Percentiles rank a stretch among this genome's conserved stretches.
These are phyloP conservation scores for Phengaris arion DNA, from an alignment of 2,888 invertebrate genomes.

Conservation along the genomic window DNA sequence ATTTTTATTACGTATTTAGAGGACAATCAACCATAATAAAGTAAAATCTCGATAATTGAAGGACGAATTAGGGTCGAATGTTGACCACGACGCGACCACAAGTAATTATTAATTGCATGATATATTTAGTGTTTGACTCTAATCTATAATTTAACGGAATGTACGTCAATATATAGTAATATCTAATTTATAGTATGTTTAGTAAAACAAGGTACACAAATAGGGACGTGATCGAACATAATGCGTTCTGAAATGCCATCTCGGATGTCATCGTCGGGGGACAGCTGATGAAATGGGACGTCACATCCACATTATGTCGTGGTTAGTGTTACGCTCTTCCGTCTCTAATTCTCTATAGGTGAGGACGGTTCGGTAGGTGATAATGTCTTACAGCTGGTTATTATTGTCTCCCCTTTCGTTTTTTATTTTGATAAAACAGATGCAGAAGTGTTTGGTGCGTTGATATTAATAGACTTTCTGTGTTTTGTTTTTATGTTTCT, in stretches of 20 bases:
- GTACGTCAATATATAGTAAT: neutral
- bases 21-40: too few relatives aligned
- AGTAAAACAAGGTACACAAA: conserved; percentile 26
- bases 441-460: neutral
- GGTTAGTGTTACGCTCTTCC: conserved; percentile 52
- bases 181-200: conserved; percentile 8
- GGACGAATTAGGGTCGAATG: too few relatives aligned
- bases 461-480: neutral
- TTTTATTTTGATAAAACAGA: conserved; percentile 14
- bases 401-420: conserved; percentile 23
- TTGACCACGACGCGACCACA: too few relatives aligned
- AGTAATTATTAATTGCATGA: too few relatives aligned
- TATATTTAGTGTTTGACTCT: neutral
- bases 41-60: too few relatives aligned
- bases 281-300: conserved; percentile 59
- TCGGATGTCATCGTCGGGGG: conserved; percentile 52
- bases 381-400: conserved; percentile 45
- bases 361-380: conserved; percentile 42
- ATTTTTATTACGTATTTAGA: too few relatives aligned
- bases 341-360: conserved; percentile 44
- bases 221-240: conserved; percentile 28
- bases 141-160: neutral
- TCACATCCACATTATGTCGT: conserved; percentile 54
- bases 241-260: conserved; percentile 44
- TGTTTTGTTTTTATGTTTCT: neutral